Evolutionary conservation across 2,797 vertebrate genomes (phyloP), one percentile per base, ranked within the genome.

Genomic region (Carcharodon carcharias): DNA sequence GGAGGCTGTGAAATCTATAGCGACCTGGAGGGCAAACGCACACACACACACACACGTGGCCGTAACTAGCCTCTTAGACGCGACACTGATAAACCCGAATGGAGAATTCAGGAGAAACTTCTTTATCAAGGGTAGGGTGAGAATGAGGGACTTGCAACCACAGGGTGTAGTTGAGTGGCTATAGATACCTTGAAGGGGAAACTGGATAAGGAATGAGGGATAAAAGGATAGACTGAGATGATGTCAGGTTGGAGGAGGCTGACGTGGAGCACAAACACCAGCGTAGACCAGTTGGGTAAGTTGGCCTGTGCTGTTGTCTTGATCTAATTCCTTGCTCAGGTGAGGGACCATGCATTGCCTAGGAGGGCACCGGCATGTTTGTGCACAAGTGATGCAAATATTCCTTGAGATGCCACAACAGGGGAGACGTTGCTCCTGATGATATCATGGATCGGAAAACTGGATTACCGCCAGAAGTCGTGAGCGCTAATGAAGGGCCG

Each of bases 1-100:
- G 28, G 99, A 99, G 2, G 99, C 99, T 21, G 99, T 99, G 97
- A 99, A 99, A 97, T 99, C 99, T 98, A 99, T 99, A 71, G 99
- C 99, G 98, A 99, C 99, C 99, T 99, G 97, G 77, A 98, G 97
- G 96, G 97, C 95, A 96, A 97, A 92, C 71, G 69, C 50, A 65
- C 6, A 63, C 9, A 91, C 96, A 96, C 96, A 89, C 77, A 95
- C 50, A 65, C 16, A 65, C 87, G 61, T 3, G 21, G 93, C 65
- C 23, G 40, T 95, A 45, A 95, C 35, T 95, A 54, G n/a, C 63
- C 65, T 67, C 7, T 89, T 89, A 63, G 31, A 50, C 4, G 0
- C 1, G 12, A 21, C 58, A n/a, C n/a, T 6, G 61, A 63, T n/a
- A 63, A n/a, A 92, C 14, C 31, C 56, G 12, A 92, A n/a, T 63